A percentile compares a stretch with the other conserved stretches of the same genome.
These are phyloP conservation scores for Chelidonichthys spinosus DNA, from an alignment of 2,797 vertebrate genomes.

Conservation along the genomic window DNA sequence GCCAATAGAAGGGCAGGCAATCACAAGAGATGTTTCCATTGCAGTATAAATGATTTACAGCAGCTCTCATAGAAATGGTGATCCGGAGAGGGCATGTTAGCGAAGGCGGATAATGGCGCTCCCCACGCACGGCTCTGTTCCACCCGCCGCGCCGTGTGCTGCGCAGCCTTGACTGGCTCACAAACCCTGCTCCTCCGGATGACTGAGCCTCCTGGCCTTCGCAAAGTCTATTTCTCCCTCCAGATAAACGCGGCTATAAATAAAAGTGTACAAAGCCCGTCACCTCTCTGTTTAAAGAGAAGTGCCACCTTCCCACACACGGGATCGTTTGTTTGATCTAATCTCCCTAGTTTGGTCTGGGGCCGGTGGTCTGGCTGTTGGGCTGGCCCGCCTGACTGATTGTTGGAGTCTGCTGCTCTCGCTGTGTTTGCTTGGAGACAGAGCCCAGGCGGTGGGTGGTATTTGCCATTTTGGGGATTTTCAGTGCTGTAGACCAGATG, in stretches of 20 bases:
- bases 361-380: conserved; percentile 13
- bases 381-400: conserved; percentile 45
- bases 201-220: conserved; percentile 67
- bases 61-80: conserved; percentile 55
- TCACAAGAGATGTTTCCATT: conserved; percentile 71
- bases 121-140: conserved; percentile 19
- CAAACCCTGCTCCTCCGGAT: conserved; percentile 56
- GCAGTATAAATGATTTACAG: conserved; percentile 71
- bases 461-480: conserved; percentile 68
- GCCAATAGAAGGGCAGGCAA: conserved; percentile 72
- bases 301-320: conserved; percentile 55
- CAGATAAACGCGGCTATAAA: conserved; percentile 73
- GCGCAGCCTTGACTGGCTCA: conserved; percentile 70
- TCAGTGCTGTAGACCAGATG: conserved; percentile 69
- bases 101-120: conserved; percentile 58
- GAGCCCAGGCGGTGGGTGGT: conserved; percentile 61
- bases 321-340: conserved; percentile 62
- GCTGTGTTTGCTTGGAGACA: conserved; percentile 46
- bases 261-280: conserved; percentile 58
- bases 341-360: conserved; percentile 48
- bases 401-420: conserved; percentile 29
- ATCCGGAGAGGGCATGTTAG: conserved; percentile 62
- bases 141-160: background rate
- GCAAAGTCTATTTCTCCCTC: conserved; percentile 47
- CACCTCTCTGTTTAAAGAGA: conserved; percentile 71